A percentile compares a stretch with the other conserved stretches of the same genome.
These are phyloP conservation scores for Ailurus styani DNA, from an alignment of 2,113 vertebrate genomes.

Conservation along the genomic window DNA sequence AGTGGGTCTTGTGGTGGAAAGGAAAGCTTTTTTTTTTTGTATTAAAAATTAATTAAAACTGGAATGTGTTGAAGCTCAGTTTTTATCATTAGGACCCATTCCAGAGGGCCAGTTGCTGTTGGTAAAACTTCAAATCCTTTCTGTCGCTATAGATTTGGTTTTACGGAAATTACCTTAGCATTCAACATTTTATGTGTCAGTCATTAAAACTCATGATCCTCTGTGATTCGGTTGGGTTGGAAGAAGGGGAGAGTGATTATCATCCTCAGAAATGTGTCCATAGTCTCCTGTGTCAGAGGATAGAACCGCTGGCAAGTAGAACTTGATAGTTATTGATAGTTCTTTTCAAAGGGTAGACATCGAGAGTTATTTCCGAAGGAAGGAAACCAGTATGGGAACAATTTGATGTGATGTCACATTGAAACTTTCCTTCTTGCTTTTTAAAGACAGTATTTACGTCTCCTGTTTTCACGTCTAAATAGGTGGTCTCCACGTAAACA, in stretches of 20 bases:
- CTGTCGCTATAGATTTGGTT: slow-evolving; percentile 62
- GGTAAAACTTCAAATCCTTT: slow-evolving; percentile 71
- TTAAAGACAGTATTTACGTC: neutral
- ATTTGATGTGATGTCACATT: neutral
- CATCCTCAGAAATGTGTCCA: neutral
- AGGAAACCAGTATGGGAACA: neutral
- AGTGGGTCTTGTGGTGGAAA: slow-evolving; percentile 74
- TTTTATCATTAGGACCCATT: slow-evolving; percentile 78
- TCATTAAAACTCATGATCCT: slow-evolving; percentile 7
- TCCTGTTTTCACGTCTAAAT: neutral
- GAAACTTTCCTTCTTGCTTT: neutral
- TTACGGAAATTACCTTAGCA: neutral
- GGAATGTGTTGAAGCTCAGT: slow-evolving; percentile 62
- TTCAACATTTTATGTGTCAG: slow-evolving; percentile 20
- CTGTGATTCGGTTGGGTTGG: slow-evolving; percentile 45
- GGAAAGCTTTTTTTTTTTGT: slow-evolving; percentile 67
- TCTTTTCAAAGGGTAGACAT: neutral
- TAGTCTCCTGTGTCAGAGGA: neutral
- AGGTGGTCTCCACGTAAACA: neutral
- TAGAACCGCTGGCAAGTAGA: neutral
- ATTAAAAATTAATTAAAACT: slow-evolving; percentile 79
- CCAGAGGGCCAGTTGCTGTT: slow-evolving; percentile 56
- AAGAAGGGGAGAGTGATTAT: slow-evolving; percentile 42
- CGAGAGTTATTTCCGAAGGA: neutral
- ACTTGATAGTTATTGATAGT: neutral